Conservation (phyloP, 2,888 invertebrate species). For the Xanthia togata region DNA sequence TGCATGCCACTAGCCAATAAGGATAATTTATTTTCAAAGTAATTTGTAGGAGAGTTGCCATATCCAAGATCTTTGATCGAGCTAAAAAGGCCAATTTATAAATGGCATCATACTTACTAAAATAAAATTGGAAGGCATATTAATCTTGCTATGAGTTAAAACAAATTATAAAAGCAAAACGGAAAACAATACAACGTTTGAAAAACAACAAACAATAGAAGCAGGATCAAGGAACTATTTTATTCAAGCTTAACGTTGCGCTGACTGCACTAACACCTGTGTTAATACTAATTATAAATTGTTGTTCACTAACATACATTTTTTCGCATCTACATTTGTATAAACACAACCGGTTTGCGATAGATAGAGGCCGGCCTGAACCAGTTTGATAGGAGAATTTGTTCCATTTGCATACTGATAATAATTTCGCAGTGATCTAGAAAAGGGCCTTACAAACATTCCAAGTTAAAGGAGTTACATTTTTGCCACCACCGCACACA, state of each 20-base stretch:
- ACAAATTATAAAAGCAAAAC: not conserved
- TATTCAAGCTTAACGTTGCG: slow-evolving; percentile 27
- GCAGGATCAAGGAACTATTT: slow-evolving; percentile 41
- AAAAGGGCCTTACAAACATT: not conserved
- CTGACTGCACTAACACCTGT: slow-evolving; percentile 48
- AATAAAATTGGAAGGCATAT: too few species aligned
- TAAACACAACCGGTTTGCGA: slow-evolving; percentile 35
- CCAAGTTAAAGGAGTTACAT: not conserved
- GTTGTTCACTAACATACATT: slow-evolving; percentile 44
- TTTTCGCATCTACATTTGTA: slow-evolving; percentile 50
- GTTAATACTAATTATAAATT: slow-evolving; percentile 40
- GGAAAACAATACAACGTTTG: not conserved
- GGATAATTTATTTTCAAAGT: not conserved
- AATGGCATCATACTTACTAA: too few species aligned
- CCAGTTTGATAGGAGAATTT: slow-evolving; percentile 26
- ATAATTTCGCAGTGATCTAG: slow-evolving; percentile 6
- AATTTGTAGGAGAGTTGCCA: not conserved
- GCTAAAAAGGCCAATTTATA: not conserved
- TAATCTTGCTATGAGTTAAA: not conserved
- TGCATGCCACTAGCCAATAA: too few species aligned
- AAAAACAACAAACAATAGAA: slow-evolving; percentile 42
- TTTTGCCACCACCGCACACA: not conserved
- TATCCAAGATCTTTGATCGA: not conserved
- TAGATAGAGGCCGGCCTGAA: slow-evolving; percentile 12
- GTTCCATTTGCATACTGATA: slow-evolving; percentile 25